Evolutionary conservation across 2,797 vertebrate species (phyloP), one percentile per base, ranked within the genome.

Genomic region (Falco cherrug): DNA sequence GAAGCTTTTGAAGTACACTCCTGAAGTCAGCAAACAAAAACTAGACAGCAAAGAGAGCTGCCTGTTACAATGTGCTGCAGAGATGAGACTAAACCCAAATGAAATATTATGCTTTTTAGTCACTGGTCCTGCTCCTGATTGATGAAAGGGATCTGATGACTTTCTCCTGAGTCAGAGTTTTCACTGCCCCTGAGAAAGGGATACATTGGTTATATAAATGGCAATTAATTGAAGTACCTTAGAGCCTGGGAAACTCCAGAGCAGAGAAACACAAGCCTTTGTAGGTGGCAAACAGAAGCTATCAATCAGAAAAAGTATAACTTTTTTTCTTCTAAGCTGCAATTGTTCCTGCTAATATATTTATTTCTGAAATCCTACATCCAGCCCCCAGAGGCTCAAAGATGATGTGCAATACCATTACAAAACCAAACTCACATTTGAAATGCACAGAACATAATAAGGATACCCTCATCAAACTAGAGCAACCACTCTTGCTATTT

Each of bases 111-210:
- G 69, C 93, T 92, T 96, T 95, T 95, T 74, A 94, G 87, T 75
- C 70, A 39, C 70, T 79, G 51, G 74, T 83, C 83, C 43, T 74
- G 50, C 60, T 94, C 83, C 59, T 21, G 18, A 59, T 31, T 41
- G 89, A 93, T 95, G 95, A 97, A 92, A 96, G 78, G 60, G 26
- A 82, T 89, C 63, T 63, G 75, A 79, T 94, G 70, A 80, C 87
- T 96, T 97, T 94, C 89, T 97, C 95, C 89, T 96, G 96, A 96
- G 91, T 96, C 94, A 96, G 70, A 95, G 83, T 74, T 93, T 94
- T 95, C 85, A 89, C 83, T 96, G 48, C 68, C 85, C 80, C 77
- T 48, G 92, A 95, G 95, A 94, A 96, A 94, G 70, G 71, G 51
- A 80, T 80, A 87, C 81, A 79, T 35, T 80, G 48, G 71, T 96